A percentile compares a stretch with the other conserved stretches of the same genome.
Evolutionary conservation across 2,113 vertebrate species (phyloP).

Genomic region (Clarias macrocephalus): DNA sequence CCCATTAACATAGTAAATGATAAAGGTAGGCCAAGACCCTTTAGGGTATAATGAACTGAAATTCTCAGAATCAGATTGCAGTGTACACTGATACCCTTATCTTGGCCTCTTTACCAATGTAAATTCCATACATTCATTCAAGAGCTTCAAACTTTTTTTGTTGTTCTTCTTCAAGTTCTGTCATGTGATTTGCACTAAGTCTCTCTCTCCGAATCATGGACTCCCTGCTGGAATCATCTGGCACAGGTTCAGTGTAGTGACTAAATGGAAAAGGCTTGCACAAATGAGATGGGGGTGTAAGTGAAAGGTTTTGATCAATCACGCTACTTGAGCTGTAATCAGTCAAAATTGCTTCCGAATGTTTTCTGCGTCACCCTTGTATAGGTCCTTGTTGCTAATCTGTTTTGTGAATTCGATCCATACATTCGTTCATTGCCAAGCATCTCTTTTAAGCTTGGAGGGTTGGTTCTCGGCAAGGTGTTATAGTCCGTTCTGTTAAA

Average conservation of each 20-base stretch:
- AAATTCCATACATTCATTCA: constrained; percentile 30
- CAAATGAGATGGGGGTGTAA: constrained; percentile 28
- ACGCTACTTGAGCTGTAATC: constrained; percentile 64
- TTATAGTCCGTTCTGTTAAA: constrained; percentile 40
- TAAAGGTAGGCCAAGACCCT: constrained; percentile 32
- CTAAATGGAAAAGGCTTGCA: constrained; percentile 35
- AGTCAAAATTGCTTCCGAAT: constrained; percentile 69
- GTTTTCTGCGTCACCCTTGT: constrained; percentile 54
- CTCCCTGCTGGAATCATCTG: background rate
- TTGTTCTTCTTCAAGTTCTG: constrained; percentile 5
- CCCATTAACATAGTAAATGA: constrained; percentile 42
- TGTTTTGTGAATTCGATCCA: constrained; percentile 41
- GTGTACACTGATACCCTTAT: background rate
- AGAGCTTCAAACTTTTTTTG: background rate
- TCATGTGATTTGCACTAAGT: constrained; percentile 33
- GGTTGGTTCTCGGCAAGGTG: background rate
- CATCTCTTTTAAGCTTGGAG: background rate
- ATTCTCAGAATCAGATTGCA: constrained; percentile 22
- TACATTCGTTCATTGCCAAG: constrained; percentile 1
- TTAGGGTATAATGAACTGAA: constrained; percentile 36
- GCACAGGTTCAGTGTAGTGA: constrained; percentile 7
- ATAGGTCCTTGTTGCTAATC: constrained; percentile 37
- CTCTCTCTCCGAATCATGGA: constrained; percentile 32
- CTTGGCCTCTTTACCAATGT: constrained; percentile 14
- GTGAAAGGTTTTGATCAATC: constrained; percentile 62